Evolutionary conservation across 1,140 invertebrate genomes (phyloP), one percentile per base, ranked within the genome.

Genomic region (Polypedilum pembai): DNA sequence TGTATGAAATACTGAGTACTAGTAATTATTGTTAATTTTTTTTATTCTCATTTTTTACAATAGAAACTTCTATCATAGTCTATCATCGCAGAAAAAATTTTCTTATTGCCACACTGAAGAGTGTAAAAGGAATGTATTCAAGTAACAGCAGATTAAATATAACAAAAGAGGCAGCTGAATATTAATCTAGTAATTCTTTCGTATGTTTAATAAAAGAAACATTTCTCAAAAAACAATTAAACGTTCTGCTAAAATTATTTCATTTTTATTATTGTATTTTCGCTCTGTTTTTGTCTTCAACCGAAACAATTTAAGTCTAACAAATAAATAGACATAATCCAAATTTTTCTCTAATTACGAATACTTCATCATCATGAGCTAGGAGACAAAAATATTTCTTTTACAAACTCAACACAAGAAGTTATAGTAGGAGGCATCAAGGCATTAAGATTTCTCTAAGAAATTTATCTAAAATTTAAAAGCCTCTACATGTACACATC

Each of bases 281-380:
- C 24, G 24, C 24, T 33, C 24, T n/a, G n/a, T 41, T 41, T 41
- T 41, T 41, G 5, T 45, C 41, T 45, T 12, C 8, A 56, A 15
- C 45, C n/a, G 45, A 56, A 56, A 56, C 45, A 56, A 56, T 56
- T 56, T 56, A 56, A 56, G 45, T 56, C 45, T 56, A 56, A 56
- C 45, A 56, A 56, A 56, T 56, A 56, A 56, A 56, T 56, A 56
- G 45, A 56, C 45, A 56, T 56, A 56, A 56, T 56, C 45, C 45
- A 56, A 56, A 56, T 56, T 12, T 56, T 56, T 56, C 45, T 56
- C 45, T 56, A 56, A 56, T 56, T 56, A 15, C 45, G 45, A 56
- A 56, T 56, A 33, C 24, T n/a, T 56, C 45, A 56, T 56, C 45
- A 56, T 56, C 45, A 56, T n/a, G 45, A 15, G 45, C n/a, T 2